These are phyloP conservation scores for Mimas tiliae DNA, from an alignment of 2,888 invertebrate species.

Conservation along the genomic window DNA sequence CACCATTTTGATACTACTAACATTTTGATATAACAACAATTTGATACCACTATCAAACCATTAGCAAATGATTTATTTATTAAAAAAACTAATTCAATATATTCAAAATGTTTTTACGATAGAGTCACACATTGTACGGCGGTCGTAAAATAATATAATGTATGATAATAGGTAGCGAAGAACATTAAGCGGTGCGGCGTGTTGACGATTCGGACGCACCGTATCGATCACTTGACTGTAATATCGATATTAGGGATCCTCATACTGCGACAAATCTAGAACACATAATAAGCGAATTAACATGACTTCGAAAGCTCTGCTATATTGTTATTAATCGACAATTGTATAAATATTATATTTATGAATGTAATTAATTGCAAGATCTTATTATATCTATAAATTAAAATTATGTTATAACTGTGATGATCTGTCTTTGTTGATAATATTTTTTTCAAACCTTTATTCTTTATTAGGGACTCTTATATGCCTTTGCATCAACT, in stretches of 20 bases:
- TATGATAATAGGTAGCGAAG: constrained; percentile 46
- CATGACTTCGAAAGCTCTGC: background rate
- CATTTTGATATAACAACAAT: background rate
- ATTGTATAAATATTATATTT: no score
- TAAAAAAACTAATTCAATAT: constrained; percentile 23
- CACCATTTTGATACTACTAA: background rate
- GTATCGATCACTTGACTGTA: constrained; percentile 51
- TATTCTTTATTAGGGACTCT: no score
- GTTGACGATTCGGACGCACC: constrained; percentile 30
- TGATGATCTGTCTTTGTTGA: no score
- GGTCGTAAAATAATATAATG: constrained; percentile 47
- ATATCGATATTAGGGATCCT: constrained; percentile 40
- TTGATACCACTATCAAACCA: constrained; percentile 7
- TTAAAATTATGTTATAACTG: no score
- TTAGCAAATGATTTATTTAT: constrained; percentile 18
- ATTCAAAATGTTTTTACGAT: constrained; percentile 32
- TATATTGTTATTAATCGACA: background rate
- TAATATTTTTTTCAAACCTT: no score
- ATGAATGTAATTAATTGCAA: no score
- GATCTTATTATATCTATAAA: no score
- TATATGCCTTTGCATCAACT: no score
- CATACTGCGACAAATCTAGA: constrained; percentile 41
- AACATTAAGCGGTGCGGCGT: constrained; percentile 34
- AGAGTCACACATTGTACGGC: constrained; percentile 33
- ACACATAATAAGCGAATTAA: constrained; percentile 39